Evolutionary conservation across 2,888 invertebrate species (phyloP).

Genomic region (Yponomeuta plumbellus): DNA sequence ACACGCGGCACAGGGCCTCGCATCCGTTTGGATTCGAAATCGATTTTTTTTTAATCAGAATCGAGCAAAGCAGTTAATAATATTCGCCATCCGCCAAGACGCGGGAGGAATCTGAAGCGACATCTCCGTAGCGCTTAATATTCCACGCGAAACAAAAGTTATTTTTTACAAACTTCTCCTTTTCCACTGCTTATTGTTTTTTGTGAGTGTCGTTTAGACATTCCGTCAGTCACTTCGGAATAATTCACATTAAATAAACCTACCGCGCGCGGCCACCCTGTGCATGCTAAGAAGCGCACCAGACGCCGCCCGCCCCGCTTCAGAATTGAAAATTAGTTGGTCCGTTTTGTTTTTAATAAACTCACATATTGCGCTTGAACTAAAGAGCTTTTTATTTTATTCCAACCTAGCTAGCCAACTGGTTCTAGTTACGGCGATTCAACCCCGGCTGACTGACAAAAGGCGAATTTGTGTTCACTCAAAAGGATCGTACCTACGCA

Average conservation of each 20-base stretch:
- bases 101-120: conserved; percentile 43
- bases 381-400: conserved; percentile 60
- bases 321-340: conserved; percentile 64
- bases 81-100: conserved; percentile 49
- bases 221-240: conserved; percentile 65
- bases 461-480: conserved; percentile 28
- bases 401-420: conserved; percentile 38
- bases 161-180: conserved; percentile 45
- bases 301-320: conserved; percentile 37
- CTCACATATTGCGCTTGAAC: conserved; percentile 61
- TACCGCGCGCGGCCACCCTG: conserved; percentile 53
- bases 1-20: conserved; percentile 33
- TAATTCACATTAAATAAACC: conserved; percentile 72
- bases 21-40: conserved; percentile 59
- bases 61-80: conserved; percentile 52
- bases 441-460: conserved; percentile 28
- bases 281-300: conserved; percentile 53
- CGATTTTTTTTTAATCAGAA: conserved; percentile 64
- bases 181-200: conserved; percentile 56
- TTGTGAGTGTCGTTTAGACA: conserved; percentile 55
- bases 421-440: conserved; percentile 37
- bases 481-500: conserved; percentile 21
- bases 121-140: conserved; percentile 57
- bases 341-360: conserved; percentile 67
- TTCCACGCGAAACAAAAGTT: conserved; percentile 53